A percentile compares a stretch with the other conserved stretches of the same genome.
Conservation (phyloP, 2,888 invertebrate genomes). For the Andricus quercusramuli region DNA sequence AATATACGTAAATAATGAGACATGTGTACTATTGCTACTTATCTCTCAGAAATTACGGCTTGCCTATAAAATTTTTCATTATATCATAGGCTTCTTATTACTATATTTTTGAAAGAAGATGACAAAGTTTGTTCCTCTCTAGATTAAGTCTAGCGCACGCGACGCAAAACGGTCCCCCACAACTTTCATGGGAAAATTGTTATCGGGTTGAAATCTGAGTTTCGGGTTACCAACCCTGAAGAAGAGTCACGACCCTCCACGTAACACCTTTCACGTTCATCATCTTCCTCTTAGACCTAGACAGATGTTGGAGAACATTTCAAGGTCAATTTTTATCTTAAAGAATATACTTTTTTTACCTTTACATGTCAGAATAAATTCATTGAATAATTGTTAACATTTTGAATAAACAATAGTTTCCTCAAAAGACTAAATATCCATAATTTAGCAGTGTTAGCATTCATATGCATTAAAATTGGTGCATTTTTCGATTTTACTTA, state of each 20-base stretch:
- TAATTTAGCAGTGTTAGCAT: too few relatives aligned
- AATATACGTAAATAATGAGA: not conserved
- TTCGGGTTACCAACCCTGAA: constrained; percentile 17
- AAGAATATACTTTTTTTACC: not conserved
- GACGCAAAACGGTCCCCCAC: constrained; percentile 14
- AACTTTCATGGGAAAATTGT: constrained; percentile 1
- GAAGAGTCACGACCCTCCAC: constrained; percentile 1
- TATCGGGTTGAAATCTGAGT: constrained; percentile 14
- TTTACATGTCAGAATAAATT: too few relatives aligned
- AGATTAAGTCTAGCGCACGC: not conserved
- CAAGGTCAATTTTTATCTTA: not conserved
- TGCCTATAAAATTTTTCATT: not conserved
- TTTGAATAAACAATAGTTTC: too few relatives aligned
- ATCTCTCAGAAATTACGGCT: not conserved
- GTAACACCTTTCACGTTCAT: constrained; percentile 13
- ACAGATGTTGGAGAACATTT: constrained; percentile 13
- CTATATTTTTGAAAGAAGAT: not conserved
- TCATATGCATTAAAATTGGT: too few relatives aligned
- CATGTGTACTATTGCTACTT: not conserved
- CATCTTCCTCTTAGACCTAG: constrained; percentile 13
- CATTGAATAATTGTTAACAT: too few relatives aligned
- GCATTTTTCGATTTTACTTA: too few relatives aligned
- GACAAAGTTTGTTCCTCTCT: not conserved
- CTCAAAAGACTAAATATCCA: too few relatives aligned
- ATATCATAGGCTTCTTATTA: not conserved